Percentiles rank a stretch among this genome's conserved stretches.
These are phyloP conservation scores for Scomber japonicus DNA, from an alignment of 2,113 vertebrate genomes.

Conservation along the genomic window DNA sequence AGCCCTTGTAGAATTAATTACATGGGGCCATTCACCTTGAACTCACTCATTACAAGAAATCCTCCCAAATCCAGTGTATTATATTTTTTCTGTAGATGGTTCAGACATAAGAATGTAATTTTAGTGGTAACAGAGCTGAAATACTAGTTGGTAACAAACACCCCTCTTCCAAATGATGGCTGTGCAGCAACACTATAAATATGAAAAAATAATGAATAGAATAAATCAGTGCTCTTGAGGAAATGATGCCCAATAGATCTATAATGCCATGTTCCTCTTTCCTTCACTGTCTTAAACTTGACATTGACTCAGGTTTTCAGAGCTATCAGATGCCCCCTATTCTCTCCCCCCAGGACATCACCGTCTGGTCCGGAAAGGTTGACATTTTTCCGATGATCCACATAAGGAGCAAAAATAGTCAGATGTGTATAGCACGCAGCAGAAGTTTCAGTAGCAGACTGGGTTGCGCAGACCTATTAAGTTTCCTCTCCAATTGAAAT, in stretches of 20 bases:
- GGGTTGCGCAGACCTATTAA: not conserved
- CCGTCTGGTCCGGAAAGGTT: conserved; percentile 39
- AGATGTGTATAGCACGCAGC: conserved; percentile 13
- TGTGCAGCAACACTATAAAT: conserved; percentile 19
- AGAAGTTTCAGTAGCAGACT: not conserved
- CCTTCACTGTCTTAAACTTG: conserved; percentile 40
- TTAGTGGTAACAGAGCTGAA: conserved; percentile 20
- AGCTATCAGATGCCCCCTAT: conserved; percentile 22
- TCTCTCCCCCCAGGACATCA: conserved; percentile 40
- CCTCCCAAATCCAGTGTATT: conserved; percentile 35
- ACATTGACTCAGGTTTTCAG: conserved; percentile 49
- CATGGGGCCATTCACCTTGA: conserved; percentile 52
- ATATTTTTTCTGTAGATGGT: conserved; percentile 45
- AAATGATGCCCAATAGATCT: conserved; percentile 47
- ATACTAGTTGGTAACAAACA: conserved; percentile 24
- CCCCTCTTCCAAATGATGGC: conserved; percentile 33
- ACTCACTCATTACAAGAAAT: conserved; percentile 50
- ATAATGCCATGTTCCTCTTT: conserved; percentile 31
- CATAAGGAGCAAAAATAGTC: conserved; percentile 17
- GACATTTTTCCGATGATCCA: conserved; percentile 43
- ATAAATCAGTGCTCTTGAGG: conserved; percentile 39
- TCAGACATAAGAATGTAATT: conserved; percentile 31
- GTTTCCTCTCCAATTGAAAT: conserved; percentile 13
- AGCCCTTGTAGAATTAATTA: conserved; percentile 42
- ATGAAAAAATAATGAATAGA: conserved; percentile 33